These are phyloP conservation scores for Heliocidaris erythrogramma DNA, from an alignment of 35 echinoderm and acorn worm genomes.

Conservation along the genomic window DNA sequence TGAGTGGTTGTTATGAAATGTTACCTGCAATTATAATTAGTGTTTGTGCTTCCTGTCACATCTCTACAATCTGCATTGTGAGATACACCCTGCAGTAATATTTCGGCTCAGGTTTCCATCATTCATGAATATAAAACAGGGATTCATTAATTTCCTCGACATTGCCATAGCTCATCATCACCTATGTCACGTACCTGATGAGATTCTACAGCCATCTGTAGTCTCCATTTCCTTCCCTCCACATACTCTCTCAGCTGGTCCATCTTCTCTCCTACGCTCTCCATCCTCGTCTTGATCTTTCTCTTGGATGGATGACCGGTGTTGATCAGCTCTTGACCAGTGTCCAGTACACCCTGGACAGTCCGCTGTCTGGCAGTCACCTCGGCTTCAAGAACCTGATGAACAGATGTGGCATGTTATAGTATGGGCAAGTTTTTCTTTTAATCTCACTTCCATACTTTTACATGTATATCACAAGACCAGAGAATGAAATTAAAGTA, in stretches of 20 bases:
- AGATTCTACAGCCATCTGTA: constrained; percentile 75
- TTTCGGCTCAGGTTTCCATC: too few species aligned
- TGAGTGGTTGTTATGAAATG: too few species aligned
- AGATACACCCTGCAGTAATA: too few species aligned
- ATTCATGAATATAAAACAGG: too few species aligned
- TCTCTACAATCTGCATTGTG: too few species aligned
- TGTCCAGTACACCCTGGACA: constrained; percentile 65
- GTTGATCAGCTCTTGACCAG: constrained; percentile 70
- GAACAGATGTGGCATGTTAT: background rate
- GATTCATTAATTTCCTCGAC: too few species aligned
- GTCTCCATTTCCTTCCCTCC: constrained; percentile 69
- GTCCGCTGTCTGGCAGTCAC: constrained; percentile 77
- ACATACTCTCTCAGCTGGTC: constrained; percentile 68
- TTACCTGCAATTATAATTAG: too few species aligned
- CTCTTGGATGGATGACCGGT: constrained; percentile 63
- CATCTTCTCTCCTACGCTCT: constrained; percentile 76
- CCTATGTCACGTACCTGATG: constrained; percentile 59
- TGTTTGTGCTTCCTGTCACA: too few species aligned
- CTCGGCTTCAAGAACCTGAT: constrained; percentile 85
- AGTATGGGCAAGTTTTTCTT: background rate
- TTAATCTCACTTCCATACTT: background rate
- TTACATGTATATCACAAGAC: background rate
- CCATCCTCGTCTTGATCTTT: constrained; percentile 64
- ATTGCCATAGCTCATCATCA: too few species aligned
- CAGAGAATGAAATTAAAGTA: too few species aligned